phyloP scores from a whole-genome alignment of 2,888 invertebrate genomes.

The Melinaea menophilus region DNA sequence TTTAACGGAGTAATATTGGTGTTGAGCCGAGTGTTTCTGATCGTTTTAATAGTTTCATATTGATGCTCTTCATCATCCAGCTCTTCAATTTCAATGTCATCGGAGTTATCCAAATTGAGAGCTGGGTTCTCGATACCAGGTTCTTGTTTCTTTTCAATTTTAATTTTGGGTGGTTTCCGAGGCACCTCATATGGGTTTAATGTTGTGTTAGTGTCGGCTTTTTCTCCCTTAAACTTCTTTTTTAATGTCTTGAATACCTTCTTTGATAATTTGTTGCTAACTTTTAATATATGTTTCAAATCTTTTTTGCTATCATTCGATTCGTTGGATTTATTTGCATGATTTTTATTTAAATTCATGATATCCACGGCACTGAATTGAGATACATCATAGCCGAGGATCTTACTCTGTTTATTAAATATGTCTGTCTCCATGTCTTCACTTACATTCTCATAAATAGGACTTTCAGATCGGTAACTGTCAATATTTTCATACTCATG shows the following conservation, averaged over 20 bases:
- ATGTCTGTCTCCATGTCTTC: constrained; percentile 44
- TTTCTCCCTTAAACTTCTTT: constrained; percentile 67
- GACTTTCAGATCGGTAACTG: constrained; percentile 57
- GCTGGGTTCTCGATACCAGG: constrained; percentile 69
- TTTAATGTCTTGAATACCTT: constrained; percentile 68
- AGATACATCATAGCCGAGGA: constrained; percentile 69
- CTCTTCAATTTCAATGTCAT: constrained; percentile 69
- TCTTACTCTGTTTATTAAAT: constrained; percentile 70
- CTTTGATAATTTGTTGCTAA: constrained; percentile 63
- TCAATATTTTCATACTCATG: constrained; percentile 69
- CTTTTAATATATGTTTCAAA: constrained; percentile 59
- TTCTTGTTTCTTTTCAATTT: constrained; percentile 47
- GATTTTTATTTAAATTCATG: constrained; percentile 62
- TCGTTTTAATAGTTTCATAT: constrained; percentile 68
- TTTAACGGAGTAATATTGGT: constrained; percentile 67
- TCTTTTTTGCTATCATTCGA: constrained; percentile 62
- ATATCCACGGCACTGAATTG: constrained; percentile 66
- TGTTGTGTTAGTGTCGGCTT: constrained; percentile 50
- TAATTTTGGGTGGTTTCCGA: constrained; percentile 56
- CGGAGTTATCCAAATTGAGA: constrained; percentile 65
- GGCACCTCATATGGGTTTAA: constrained; percentile 73
- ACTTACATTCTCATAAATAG: constrained; percentile 62
- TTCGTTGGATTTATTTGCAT: constrained; percentile 53
- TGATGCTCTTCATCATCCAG: constrained; percentile 56
- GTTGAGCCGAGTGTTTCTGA: constrained; percentile 63